phyloP scores from a whole-genome alignment of 2,797 vertebrate genomes.

The Enteromius paludinosus region DNA sequence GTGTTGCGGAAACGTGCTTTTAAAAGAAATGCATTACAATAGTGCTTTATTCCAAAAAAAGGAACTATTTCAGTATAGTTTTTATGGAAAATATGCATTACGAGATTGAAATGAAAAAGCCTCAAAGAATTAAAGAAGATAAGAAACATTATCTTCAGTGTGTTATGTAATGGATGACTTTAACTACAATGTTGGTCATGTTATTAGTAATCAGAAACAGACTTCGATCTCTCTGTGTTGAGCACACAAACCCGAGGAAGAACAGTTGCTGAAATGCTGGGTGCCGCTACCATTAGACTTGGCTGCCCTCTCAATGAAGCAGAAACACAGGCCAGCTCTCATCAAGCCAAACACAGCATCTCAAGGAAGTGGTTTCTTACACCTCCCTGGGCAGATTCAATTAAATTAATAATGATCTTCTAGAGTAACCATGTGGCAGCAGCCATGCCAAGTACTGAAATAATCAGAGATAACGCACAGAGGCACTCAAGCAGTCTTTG shows the following conservation, averaged over 20 bases:
- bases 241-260: not conserved
- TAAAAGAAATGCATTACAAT: not conserved
- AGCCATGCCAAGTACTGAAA: not conserved
- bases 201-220: not conserved
- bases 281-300: not conserved
- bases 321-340: not conserved
- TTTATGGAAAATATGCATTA: not conserved
- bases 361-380: conserved; percentile 8
- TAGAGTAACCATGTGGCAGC: not conserved
- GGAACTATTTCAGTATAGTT: not conserved
- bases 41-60: not conserved
- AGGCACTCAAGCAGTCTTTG: not conserved
- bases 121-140: not conserved
- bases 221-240: not conserved
- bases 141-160: too few relatives aligned
- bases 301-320: not conserved
- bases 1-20: not conserved
- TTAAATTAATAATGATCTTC: not conserved
- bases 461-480: not conserved
- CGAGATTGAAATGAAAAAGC: not conserved
- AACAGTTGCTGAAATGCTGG: not conserved
- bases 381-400: not conserved
- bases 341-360: not conserved
- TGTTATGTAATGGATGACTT: not conserved
- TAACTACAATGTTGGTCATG: not conserved